Evolutionary conservation across 1,140 invertebrate genomes (phyloP).

Genomic region (Dufourea novaeangliae): DNA sequence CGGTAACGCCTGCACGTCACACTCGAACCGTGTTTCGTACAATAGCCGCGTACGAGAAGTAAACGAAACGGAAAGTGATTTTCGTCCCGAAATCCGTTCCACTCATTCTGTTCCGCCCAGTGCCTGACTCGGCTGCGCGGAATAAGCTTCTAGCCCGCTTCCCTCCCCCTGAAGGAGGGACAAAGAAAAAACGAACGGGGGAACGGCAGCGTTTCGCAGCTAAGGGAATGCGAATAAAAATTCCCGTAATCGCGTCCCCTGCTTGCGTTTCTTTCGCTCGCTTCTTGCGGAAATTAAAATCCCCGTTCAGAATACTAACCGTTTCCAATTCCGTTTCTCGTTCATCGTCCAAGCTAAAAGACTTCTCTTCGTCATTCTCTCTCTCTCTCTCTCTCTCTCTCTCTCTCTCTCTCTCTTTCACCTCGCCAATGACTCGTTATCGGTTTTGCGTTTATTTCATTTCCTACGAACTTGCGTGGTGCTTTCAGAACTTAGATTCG

Average conservation of each 20-base stretch:
- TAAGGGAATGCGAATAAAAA: slow-evolving; percentile 9
- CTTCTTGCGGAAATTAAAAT: slow-evolving; percentile 17
- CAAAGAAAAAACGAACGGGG: background rate
- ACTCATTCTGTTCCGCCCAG: too few relatives aligned
- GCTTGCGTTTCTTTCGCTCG: slow-evolving; percentile 1
- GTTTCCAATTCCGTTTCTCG: slow-evolving; percentile 11
- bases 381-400: too few relatives aligned
- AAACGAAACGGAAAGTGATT: slow-evolving; percentile 13
- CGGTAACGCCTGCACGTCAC: background rate
- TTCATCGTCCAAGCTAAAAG: background rate
- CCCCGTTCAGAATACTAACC: slow-evolving; percentile 15
- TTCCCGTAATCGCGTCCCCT: background rate
- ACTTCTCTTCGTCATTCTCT: background rate
- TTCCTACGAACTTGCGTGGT: background rate
- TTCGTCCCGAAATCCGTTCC: background rate
- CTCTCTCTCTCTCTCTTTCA: too few relatives aligned
- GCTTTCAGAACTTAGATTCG: background rate
- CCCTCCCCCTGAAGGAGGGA: background rate
- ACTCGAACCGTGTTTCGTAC: background rate
- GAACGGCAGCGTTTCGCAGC: background rate
- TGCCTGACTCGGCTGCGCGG: background rate
- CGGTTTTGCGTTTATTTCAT: background rate
- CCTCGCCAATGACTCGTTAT: background rate
- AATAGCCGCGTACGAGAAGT: background rate
- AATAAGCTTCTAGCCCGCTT: background rate